Base-by-base conservation (phyloP, 2,113 vertebrate genomes). In the Xiphophorus couchianus region DNA sequence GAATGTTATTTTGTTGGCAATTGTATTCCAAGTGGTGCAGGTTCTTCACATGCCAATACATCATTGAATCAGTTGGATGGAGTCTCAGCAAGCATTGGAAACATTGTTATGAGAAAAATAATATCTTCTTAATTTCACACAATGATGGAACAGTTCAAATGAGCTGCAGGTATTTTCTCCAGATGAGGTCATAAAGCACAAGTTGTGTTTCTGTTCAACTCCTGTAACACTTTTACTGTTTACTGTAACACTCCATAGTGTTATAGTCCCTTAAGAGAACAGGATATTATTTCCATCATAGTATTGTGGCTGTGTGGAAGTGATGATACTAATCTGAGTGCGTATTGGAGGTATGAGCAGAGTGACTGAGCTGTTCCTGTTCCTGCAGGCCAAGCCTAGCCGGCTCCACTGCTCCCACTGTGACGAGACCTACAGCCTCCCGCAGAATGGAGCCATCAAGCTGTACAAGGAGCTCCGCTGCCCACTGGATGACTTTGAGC, bases 321-420 rank as follows among this genome's bases (percentile, higher is more conserved):
- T 48, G 44, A 48, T 17, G 5, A 48, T 48, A 15, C 44, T 17
- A 17, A 48, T 17, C 14, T 48, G 44, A 48, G 1, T 17, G 15
- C 19, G 5, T 19, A 19, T 17, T 19, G 17, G 5, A 7, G 5
- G 15, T 48, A 48, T 19, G 17, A 48, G 17, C 44, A 48, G 44
- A 48, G 17, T 17, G 15, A 19, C 44, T 74, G 1, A 68, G 27
- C 8, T 62, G 6, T 22, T 48, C 15, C 22, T 73, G 25, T 69
- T 1, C 62, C 63, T 58, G 0, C 81, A 99, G 98, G 97, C 98
- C 69, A 98, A 98, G 76, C 97, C 98, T 0, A 98, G 97, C 87
- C 94, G 97, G 27, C 94, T 99, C 58, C 98, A 99, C 88, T 99
- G 98, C 78, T 98, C 98, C 25, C 97, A 98, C 93, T 99, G 98